Percentiles rank a stretch among this genome's conserved stretches.
Conservation (phyloP, 2,888 invertebrate species). For the Mactromeris polynyma region DNA sequence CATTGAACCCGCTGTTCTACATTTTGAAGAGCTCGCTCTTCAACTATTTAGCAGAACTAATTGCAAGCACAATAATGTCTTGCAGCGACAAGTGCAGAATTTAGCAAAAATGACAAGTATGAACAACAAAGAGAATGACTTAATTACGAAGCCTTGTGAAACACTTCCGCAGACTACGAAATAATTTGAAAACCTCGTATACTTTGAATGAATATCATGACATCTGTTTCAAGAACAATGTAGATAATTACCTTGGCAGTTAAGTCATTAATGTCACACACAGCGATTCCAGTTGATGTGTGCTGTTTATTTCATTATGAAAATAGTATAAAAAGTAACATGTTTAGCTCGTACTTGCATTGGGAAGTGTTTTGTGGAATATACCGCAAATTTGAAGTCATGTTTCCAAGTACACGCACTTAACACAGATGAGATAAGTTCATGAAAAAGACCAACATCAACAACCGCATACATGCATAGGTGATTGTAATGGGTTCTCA, state of each 20-base stretch:
- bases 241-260: not conserved
- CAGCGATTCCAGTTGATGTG: not conserved
- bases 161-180: slow-evolving; percentile 14
- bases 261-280: slow-evolving; percentile 21
- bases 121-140: slow-evolving; percentile 58
- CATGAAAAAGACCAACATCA: not conserved
- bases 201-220: not conserved
- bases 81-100: slow-evolving; percentile 55
- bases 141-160: slow-evolving; percentile 50
- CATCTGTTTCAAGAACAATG: slow-evolving; percentile 12
- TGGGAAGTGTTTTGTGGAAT: not conserved
- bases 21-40: slow-evolving; percentile 23
- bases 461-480: too few relatives aligned
- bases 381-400: not conserved
- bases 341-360: not conserved
- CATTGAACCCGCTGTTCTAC: not conserved
- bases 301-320: not conserved
- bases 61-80: slow-evolving; percentile 55
- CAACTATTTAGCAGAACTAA: slow-evolving; percentile 65
- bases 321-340: slow-evolving; percentile 1
- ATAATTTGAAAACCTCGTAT: slow-evolving; percentile 28
- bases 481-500: too few relatives aligned
- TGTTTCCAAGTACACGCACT: not conserved
- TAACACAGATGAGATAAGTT: not conserved
- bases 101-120: slow-evolving; percentile 48